Evolutionary conservation across 2,888 invertebrate genomes (phyloP).

Genomic region (Drosophila engyochracea): DNA sequence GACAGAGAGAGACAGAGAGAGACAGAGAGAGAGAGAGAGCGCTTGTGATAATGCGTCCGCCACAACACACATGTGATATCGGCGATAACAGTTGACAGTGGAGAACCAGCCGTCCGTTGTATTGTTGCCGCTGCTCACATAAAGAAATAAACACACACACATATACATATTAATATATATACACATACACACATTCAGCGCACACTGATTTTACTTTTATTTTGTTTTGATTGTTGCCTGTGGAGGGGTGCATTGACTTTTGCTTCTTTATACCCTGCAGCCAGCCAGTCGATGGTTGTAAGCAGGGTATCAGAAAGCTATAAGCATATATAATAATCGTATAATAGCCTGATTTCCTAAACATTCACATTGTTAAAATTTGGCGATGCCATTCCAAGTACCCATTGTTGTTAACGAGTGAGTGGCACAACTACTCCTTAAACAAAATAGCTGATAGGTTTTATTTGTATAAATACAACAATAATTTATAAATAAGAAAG

Average conservation of each 20-base stretch:
- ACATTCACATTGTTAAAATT: not conserved
- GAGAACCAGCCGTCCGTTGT: slow-evolving; percentile 40
- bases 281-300: not conserved
- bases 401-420: not conserved
- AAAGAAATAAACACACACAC: slow-evolving; percentile 25
- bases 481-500: too few relatives aligned
- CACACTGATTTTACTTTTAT: slow-evolving; percentile 56
- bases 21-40: slow-evolving; percentile 5
- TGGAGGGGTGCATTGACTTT: slow-evolving; percentile 62
- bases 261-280: slow-evolving; percentile 32
- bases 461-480: too few relatives aligned
- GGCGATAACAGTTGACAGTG: slow-evolving; percentile 74
- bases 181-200: slow-evolving; percentile 3
- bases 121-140: slow-evolving; percentile 39
- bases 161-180: not conserved
- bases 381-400: not conserved
- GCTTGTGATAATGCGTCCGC: slow-evolving; percentile 60
- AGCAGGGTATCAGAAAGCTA: slow-evolving; percentile 20
- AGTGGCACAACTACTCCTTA: not conserved
- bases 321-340: not conserved
- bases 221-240: slow-evolving; percentile 33
- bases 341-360: not conserved
- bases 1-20: slow-evolving; percentile 1
- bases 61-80: slow-evolving; percentile 62
- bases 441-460: not conserved